Percentiles rank a stretch among this genome's conserved stretches.
Evolutionary conservation across 2,113 vertebrate species (phyloP).

Genomic region (Andinoacara biseriatus): DNA sequence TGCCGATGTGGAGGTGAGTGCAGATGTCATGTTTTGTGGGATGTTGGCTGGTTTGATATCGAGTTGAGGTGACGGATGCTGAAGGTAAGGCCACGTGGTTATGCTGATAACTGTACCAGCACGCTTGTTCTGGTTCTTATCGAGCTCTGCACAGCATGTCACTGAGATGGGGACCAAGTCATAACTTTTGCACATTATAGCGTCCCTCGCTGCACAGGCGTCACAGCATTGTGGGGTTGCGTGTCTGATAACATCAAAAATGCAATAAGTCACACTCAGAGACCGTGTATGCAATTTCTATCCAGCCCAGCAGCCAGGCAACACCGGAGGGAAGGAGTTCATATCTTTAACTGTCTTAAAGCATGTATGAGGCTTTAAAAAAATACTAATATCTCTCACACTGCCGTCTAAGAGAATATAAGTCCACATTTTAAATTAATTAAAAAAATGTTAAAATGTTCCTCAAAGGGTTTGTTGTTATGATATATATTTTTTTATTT

Average conservation of each 20-base stretch:
- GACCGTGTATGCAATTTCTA: not conserved
- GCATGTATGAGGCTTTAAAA: not conserved
- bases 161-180: not conserved
- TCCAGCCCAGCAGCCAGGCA: not conserved
- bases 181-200: constrained; percentile 41
- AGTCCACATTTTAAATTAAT: not conserved
- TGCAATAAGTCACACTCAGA: constrained; percentile 28
- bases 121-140: not conserved
- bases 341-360: not conserved
- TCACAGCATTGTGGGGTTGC: not conserved
- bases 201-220: not conserved
- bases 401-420: not conserved
- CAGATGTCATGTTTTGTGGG: not conserved
- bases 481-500: not conserved
- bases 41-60: not conserved
- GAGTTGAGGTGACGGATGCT: constrained; percentile 15
- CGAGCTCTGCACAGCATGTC: not conserved
- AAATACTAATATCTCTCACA: not conserved
- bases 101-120: not conserved
- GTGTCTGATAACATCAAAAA: constrained; percentile 36
- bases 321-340: not conserved
- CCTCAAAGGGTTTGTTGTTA: not conserved
- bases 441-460: not conserved
- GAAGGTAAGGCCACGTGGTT: constrained; percentile 58
- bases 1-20: constrained; percentile 59